These are phyloP conservation scores for Parascotia fuliginaria DNA, from an alignment of 2,888 invertebrate genomes.

Conservation along the genomic window DNA sequence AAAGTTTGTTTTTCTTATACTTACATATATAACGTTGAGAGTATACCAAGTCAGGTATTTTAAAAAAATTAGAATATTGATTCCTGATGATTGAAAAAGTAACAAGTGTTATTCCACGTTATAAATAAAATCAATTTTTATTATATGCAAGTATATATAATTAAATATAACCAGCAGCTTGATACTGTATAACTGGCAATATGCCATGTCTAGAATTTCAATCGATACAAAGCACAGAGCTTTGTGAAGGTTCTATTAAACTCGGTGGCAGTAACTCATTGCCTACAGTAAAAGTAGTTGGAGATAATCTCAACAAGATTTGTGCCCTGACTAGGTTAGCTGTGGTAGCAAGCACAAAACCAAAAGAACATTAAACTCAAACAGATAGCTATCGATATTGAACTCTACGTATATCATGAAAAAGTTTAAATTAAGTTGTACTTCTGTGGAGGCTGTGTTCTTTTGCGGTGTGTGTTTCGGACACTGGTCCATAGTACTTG, in stretches of 20 bases:
- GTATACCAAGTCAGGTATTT: too few species aligned
- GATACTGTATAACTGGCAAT: conserved; percentile 15
- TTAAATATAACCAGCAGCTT: too few species aligned
- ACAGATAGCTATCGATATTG: too few species aligned
- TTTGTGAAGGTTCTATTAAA: conserved; percentile 66
- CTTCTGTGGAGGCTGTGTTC: conserved; percentile 36
- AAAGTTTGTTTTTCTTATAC: too few species aligned
- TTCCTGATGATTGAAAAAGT: too few species aligned
- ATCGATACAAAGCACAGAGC: conserved; percentile 56
- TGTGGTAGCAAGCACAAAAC: conserved; percentile 31
- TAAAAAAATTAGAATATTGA: too few species aligned
- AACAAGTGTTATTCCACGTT: too few species aligned
- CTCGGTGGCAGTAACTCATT: conserved; percentile 61
- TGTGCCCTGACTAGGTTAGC: conserved; percentile 78
- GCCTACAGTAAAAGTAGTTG: conserved; percentile 73
- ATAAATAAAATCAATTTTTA: too few species aligned
- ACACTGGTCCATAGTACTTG: conserved; percentile 80
- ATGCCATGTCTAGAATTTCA: conserved; percentile 36
- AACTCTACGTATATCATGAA: conserved; percentile 48
- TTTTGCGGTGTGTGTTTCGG: conserved; percentile 40
- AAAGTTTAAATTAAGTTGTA: conserved; percentile 53
- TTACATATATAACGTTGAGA: too few species aligned
- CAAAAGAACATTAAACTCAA: conserved; percentile 29
- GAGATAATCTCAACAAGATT: conserved; percentile 80
- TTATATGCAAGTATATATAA: too few species aligned